phyloP scores from a whole-genome alignment of 2,888 invertebrate genomes.

The Periphyllus acericola region DNA sequence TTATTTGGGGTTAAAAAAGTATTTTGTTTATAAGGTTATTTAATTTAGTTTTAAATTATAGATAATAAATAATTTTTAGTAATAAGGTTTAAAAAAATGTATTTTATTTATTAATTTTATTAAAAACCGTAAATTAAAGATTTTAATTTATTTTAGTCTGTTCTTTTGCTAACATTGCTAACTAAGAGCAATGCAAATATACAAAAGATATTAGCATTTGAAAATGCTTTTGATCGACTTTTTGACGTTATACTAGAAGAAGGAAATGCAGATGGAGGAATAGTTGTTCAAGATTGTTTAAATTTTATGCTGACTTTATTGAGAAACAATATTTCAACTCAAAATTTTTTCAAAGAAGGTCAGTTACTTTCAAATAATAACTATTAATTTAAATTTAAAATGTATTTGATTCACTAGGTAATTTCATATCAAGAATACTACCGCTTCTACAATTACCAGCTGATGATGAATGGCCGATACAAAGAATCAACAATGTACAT shows the following conservation, averaged over 20 bases:
- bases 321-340: conserved; percentile 95
- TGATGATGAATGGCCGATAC: conserved; percentile 85
- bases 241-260: conserved; percentile 93
- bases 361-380: conserved; percentile 57
- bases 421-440: conserved; percentile 88
- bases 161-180: conserved; percentile 89
- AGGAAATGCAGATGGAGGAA: conserved; percentile 93
- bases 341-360: conserved; percentile 97
- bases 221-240: conserved; percentile 96
- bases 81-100: too few relatives aligned
- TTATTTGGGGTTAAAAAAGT: too few relatives aligned
- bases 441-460: conserved; percentile 87
- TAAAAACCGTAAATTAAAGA: background rate
- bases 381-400: background rate
- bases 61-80: background rate
- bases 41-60: background rate
- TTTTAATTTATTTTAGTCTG: conserved; percentile 70
- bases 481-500: conserved; percentile 94
- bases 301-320: conserved; percentile 91
- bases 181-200: conserved; percentile 96
- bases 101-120: background rate
- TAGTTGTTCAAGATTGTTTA: conserved; percentile 98
- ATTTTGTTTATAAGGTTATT: too few relatives aligned
- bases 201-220: conserved; percentile 99
- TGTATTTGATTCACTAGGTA: conserved; percentile 70